phyloP scores from a whole-genome alignment of 2,113 vertebrate species.

The Forbesichthys papilliferus region DNA sequence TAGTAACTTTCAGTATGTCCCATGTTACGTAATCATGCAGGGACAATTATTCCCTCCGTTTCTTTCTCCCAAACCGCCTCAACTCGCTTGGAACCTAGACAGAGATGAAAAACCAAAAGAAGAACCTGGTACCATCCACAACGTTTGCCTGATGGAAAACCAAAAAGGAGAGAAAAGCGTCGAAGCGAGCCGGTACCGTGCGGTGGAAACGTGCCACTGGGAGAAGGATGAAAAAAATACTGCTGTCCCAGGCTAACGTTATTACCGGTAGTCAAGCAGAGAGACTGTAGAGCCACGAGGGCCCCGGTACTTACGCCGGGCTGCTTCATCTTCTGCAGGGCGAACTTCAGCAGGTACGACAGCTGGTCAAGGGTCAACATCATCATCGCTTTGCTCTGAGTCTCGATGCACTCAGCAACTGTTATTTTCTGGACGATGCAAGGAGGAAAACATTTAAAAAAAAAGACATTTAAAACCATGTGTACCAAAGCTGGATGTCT shows the following conservation, averaged over 20 bases:
- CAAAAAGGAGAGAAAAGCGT: too few species aligned
- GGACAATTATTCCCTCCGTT: too few species aligned
- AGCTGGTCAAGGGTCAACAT: slow-evolving; percentile 97
- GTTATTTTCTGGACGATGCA: slow-evolving; percentile 92
- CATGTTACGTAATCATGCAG: too few species aligned
- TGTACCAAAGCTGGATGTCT: background rate
- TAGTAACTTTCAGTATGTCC: too few species aligned
- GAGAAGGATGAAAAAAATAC: slow-evolving; percentile 3
- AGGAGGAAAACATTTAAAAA: slow-evolving; percentile 37
- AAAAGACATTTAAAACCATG: slow-evolving; percentile 5
- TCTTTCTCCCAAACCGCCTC: too few species aligned
- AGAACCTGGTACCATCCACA: too few species aligned
- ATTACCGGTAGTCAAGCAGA: slow-evolving; percentile 8
- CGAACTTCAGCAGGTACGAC: slow-evolving; percentile 98
- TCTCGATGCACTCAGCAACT: slow-evolving; percentile 98
- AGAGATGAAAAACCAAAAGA: too few species aligned
- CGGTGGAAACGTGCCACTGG: too few species aligned
- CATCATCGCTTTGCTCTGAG: slow-evolving; percentile 99
- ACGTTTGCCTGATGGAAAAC: too few species aligned
- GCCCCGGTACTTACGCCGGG: slow-evolving; percentile 87
- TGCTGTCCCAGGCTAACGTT: slow-evolving; percentile 1
- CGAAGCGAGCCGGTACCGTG: too few species aligned
- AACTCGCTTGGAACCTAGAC: too few species aligned
- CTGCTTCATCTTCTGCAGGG: slow-evolving; percentile 99
- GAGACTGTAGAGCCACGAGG: background rate